Percentiles rank a stretch among this genome's conserved stretches.
These are phyloP conservation scores for Neolamprologus fasciatus DNA, from an alignment of 2,113 vertebrate genomes.

Conservation along the genomic window DNA sequence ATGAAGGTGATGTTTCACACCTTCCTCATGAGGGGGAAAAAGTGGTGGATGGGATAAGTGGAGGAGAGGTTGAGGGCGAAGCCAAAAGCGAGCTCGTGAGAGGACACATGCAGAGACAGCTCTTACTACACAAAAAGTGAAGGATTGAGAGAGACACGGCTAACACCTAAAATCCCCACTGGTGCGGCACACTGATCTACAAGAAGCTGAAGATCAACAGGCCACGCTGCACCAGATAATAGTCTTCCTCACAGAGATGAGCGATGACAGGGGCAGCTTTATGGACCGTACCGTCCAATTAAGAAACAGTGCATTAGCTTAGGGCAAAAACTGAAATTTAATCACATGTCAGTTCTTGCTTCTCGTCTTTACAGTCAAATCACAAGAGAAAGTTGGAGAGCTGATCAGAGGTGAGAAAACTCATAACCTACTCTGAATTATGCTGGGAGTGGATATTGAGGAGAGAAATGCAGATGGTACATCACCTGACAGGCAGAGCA, in stretches of 20 bases:
- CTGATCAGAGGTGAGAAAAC: neutral
- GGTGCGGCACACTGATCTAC: neutral
- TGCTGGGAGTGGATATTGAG: neutral
- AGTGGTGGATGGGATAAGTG: neutral
- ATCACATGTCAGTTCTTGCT: neutral
- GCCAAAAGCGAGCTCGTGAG: neutral
- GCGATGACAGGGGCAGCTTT: neutral
- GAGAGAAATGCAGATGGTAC: neutral
- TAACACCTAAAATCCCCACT: neutral
- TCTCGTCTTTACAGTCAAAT: neutral
- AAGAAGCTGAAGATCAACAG: conserved; percentile 32
- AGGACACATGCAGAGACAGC: neutral
- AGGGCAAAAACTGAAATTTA: neutral
- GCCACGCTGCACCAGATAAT: neutral
- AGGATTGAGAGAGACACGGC: neutral
- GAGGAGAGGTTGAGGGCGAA: conserved; percentile 7
- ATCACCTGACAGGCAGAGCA: neutral
- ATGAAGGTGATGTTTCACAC: conserved; percentile 66
- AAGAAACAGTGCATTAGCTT: neutral
- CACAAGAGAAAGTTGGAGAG: neutral
- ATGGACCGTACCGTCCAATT: neutral
- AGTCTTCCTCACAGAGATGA: neutral
- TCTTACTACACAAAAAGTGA: neutral
- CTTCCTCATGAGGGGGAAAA: conserved; percentile 6
- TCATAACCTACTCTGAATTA: neutral